Conservation (phyloP, 2,797 vertebrate species). For the Gymnoscopelus braueri region DNA sequence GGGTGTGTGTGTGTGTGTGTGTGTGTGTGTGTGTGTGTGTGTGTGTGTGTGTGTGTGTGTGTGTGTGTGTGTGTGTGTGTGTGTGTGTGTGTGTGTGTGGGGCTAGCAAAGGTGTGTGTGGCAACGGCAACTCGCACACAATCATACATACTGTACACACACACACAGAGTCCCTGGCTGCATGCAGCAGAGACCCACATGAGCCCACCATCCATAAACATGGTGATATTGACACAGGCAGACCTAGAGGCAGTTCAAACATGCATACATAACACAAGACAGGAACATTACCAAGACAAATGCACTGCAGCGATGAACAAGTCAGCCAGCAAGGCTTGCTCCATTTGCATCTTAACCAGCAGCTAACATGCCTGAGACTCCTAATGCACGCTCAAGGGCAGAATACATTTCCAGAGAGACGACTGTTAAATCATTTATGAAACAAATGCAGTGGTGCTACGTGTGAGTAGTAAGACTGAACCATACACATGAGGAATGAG, state of each 20-base stretch:
- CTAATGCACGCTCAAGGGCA: slow-evolving; percentile 50
- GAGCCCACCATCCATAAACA: slow-evolving; percentile 48
- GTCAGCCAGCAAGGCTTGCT: slow-evolving; percentile 37
- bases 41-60: too few species aligned
- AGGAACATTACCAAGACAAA: slow-evolving; percentile 62
- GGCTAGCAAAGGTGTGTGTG: too few species aligned
- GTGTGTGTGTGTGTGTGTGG: too few species aligned
- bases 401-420: slow-evolving; percentile 41
- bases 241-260: slow-evolving; percentile 54
- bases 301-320: slow-evolving; percentile 45
- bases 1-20: neutral
- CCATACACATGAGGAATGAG: slow-evolving; percentile 20
- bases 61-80: too few species aligned
- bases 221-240: slow-evolving; percentile 54
- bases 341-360: slow-evolving; percentile 69
- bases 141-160: neutral
- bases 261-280: slow-evolving; percentile 51
- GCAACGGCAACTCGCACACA: too few species aligned
- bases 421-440: slow-evolving; percentile 61
- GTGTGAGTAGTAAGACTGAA: slow-evolving; percentile 3
- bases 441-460: slow-evolving; percentile 43
- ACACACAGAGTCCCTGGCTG: neutral
- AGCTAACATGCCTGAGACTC: slow-evolving; percentile 38
- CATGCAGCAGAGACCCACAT: slow-evolving; percentile 33
- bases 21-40: neutral